Conservation (phyloP, 2,888 invertebrate genomes). For the Folsomia manolachei region DNA sequence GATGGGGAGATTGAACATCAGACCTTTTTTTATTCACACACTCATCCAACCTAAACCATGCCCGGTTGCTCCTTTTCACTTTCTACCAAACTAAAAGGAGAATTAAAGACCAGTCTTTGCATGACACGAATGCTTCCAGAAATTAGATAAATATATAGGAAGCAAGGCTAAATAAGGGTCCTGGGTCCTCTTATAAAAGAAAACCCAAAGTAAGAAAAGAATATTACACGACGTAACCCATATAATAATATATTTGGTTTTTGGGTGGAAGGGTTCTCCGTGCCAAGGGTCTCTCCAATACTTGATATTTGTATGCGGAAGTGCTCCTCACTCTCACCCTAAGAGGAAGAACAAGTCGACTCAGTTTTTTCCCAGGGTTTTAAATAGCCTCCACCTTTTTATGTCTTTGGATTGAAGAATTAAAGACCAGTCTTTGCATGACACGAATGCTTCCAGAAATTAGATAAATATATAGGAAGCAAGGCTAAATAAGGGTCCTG, state of each 20-base stretch:
- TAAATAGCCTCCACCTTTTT: slow-evolving; percentile 13
- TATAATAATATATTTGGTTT: slow-evolving; percentile 21
- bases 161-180: slow-evolving; percentile 1
- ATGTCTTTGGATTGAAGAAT: slow-evolving; percentile 4
- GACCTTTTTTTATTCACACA: slow-evolving; percentile 18
- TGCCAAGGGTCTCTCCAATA: no score
- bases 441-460: slow-evolving; percentile 2
- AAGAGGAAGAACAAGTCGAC: slow-evolving; percentile 1
- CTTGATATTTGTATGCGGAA: slow-evolving; percentile 36
- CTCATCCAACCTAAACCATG: background rate
- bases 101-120: background rate
- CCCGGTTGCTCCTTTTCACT: slow-evolving; percentile 20
- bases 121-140: background rate
- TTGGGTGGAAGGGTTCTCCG: slow-evolving; percentile 12
- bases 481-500: background rate
- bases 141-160: slow-evolving; percentile 18
- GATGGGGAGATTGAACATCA: slow-evolving; percentile 16
- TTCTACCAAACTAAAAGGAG: no score
- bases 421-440: background rate
- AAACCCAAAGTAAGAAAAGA: no score
- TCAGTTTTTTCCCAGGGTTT: slow-evolving; percentile 38
- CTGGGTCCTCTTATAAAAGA: no score
- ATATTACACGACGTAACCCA: no score
- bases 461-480: slow-evolving; percentile 15
- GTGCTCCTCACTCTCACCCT: slow-evolving; percentile 12